These are phyloP conservation scores for Pentalonia nigronervosa DNA, from an alignment of 1,140 invertebrate species.

Conservation along the genomic window DNA sequence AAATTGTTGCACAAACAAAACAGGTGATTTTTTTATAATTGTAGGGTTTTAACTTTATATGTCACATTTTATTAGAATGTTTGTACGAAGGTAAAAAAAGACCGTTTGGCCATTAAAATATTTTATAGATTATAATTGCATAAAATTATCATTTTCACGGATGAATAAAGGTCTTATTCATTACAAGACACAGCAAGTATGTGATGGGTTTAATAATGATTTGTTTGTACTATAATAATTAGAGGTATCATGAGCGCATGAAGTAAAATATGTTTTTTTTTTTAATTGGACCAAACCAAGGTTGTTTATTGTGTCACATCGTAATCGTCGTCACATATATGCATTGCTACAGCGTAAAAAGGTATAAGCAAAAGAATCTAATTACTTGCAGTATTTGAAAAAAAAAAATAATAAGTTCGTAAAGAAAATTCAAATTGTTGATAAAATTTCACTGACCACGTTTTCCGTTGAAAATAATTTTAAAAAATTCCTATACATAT, in stretches of 20 bases:
- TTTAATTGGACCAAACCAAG: conserved; percentile 21
- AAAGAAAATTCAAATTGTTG: not conserved
- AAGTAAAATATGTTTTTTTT: conserved; percentile 5
- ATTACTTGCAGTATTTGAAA: not conserved
- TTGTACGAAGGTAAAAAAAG: not conserved
- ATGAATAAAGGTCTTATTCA: conserved; percentile 4
- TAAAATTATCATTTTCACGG: conserved; percentile 3
- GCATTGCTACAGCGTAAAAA: not conserved
- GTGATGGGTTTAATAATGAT: not conserved
- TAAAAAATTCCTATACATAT: not conserved
- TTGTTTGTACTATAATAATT: not conserved
- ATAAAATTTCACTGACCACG: not conserved
- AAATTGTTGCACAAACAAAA: not conserved
- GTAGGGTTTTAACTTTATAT: not conserved
- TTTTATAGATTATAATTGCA: not conserved
- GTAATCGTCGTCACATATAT: not conserved
- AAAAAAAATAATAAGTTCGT: not conserved
- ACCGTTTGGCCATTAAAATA: not conserved
- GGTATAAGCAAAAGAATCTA: not conserved
- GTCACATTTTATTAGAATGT: not conserved
- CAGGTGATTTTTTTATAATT: not conserved
- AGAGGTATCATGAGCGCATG: not conserved
- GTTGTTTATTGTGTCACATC: not conserved
- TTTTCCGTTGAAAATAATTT: not conserved
- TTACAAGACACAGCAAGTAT: not conserved